Evolutionary conservation across 2,888 invertebrate species (phyloP), one percentile per base, ranked within the genome.

Genomic region (Zygogramma bicolorata): DNA sequence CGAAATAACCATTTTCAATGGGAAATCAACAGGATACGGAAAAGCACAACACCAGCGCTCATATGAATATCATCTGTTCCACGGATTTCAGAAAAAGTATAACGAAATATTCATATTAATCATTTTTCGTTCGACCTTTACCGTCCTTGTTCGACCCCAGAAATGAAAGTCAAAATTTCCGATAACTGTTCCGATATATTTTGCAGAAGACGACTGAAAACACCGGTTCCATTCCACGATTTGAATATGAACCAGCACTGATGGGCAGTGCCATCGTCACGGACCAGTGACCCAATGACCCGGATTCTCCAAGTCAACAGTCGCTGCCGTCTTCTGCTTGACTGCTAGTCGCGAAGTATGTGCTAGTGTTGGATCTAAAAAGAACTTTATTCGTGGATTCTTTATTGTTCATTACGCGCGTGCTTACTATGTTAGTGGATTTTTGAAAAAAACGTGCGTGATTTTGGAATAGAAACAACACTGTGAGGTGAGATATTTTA

Each of bases 281-380:
- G 86, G 85, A 84, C 85, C 84, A 85, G 82, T 85, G 86, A 86
- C 87, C 86, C 80, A 82, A 76, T 87, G 86, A 82, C 87, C 87
- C 82, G 82, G 79, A 85, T 87, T 79, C 76, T 77, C 75, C 75
- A 66, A 78, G 79, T 77, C 80, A 78, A 80, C 79, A 77, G 77
- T 79, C 78, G 70, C 69, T 62, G 73, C 77, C 60, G n/a, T 73
- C 73, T 70, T 77, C 73, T 63, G 63, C 67, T 63, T 27, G 63
- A 70, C 70, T 62, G 70, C 65, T 63, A 65, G 42, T 68, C 75
- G 66, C 67, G 68, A 62, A 29, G 67, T 67, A 62, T 46, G 70
- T 61, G 27, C 29, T 61, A 71, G 73, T 71, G 72, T 75, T 65
- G 59, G 70, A 65, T 69, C 72, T 60, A 68, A 60, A 65, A 72